Evolutionary conservation across 2,888 invertebrate genomes (phyloP).

Genomic region (Eupeodes latifasciatus): DNA sequence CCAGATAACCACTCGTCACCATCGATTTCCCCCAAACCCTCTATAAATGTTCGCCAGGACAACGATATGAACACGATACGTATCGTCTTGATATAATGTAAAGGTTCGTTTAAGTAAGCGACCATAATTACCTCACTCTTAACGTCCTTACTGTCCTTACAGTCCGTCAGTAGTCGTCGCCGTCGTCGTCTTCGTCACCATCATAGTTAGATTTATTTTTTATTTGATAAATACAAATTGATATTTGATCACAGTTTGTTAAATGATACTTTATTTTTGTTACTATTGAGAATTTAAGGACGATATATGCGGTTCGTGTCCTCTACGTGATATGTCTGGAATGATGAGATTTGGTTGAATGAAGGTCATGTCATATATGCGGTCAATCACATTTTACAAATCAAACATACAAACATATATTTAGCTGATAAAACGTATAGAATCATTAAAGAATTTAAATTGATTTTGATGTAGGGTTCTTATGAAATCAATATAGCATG

Average conservation of each 20-base stretch:
- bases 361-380: constrained; percentile 42
- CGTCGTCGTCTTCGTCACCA: no score
- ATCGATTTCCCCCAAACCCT: background rate
- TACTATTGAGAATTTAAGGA: constrained; percentile 32
- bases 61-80: constrained; percentile 17
- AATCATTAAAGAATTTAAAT: constrained; percentile 34
- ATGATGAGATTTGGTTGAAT: constrained; percentile 19
- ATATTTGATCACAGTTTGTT: constrained; percentile 52
- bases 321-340: background rate
- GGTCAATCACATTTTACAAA: constrained; percentile 13
- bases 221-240: constrained; percentile 30
- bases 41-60: constrained; percentile 19
- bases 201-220: background rate
- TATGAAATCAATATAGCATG: background rate
- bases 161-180: no score
- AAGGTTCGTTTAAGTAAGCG: background rate
- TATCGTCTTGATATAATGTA: background rate
- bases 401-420: no score
- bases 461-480: constrained; percentile 13
- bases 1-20: constrained; percentile 28
- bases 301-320: background rate
- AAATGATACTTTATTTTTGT: constrained; percentile 19
- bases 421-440: background rate
- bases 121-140: constrained; percentile 24
- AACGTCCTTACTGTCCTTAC: no score